Conservation (phyloP, 2,888 invertebrate genomes). For the Yponomeuta plumbellus region DNA sequence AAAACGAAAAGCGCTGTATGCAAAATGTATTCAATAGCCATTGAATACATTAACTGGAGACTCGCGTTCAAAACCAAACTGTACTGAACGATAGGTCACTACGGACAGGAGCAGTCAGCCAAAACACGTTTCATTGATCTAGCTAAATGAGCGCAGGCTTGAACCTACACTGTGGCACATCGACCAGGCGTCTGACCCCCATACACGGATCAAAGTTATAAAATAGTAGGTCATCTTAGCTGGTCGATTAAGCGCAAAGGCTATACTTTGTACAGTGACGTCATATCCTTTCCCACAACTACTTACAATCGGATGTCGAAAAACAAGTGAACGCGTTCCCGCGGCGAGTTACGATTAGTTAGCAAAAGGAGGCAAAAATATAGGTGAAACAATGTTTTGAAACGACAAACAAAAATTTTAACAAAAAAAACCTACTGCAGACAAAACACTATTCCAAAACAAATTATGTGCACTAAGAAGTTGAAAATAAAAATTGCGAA, state of each 20-base stretch:
- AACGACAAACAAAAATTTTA: too few relatives aligned
- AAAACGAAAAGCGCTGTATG: neutral
- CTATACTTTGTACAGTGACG: constrained; percentile 1
- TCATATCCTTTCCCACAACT: constrained; percentile 6
- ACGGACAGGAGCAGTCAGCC: neutral
- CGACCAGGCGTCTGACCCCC: neutral
- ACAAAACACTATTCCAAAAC: too few relatives aligned
- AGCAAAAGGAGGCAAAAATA: neutral
- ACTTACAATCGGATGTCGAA: constrained; percentile 9
- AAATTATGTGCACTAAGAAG: too few relatives aligned
- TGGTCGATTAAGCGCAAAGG: neutral
- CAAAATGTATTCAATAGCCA: neutral
- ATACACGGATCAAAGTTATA: too few relatives aligned
- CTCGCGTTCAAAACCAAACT: neutral
- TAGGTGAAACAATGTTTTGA: too few relatives aligned
- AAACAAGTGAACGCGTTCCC: constrained; percentile 5
- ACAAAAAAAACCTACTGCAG: too few relatives aligned
- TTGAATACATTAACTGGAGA: neutral
- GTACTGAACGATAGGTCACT: neutral
- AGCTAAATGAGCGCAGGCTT: neutral
- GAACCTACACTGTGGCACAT: neutral
- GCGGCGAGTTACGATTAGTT: neutral
- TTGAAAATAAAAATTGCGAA: too few relatives aligned
- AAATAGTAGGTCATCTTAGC: neutral
- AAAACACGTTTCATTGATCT: neutral